phyloP scores from a whole-genome alignment of 2,113 vertebrate species.

The Thomomys bottae region DNA sequence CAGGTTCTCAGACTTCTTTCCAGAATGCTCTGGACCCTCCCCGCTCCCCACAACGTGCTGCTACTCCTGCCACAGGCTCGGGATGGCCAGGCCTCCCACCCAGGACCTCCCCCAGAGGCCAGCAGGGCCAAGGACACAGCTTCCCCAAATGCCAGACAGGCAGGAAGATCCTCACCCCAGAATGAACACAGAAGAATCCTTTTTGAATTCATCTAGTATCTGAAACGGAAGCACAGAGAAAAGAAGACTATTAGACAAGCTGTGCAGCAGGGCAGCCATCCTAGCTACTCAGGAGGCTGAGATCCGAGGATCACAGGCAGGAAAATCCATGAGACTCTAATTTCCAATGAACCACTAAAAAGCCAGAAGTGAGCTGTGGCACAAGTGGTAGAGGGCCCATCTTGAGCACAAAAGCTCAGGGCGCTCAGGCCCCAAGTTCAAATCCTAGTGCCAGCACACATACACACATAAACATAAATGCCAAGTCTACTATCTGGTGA shows the following conservation, averaged over 20 bases:
- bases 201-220: conserved; percentile 97
- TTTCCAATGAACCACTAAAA: too few species aligned
- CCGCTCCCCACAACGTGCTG: accelerated
- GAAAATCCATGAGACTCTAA: too few species aligned
- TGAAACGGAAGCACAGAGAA: conserved; percentile 76
- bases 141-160: accelerated
- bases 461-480: neutral
- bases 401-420: too few species aligned
- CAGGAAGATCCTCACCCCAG: conserved; percentile 90
- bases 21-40: neutral
- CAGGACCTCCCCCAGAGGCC: neutral
- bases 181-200: conserved; percentile 94
- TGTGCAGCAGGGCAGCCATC: too few species aligned
- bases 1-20: neutral
- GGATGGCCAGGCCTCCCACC: neutral
- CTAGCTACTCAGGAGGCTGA: too few species aligned
- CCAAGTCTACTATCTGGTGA: too few species aligned
- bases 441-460: neutral
- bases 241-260: neutral
- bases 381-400: too few species aligned
- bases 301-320: too few species aligned
- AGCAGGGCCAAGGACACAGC: accelerated
- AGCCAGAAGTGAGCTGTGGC: too few species aligned
- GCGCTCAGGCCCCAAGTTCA: neutral
- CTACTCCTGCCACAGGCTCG: neutral